Percentiles rank a stretch among this genome's conserved stretches.
Evolutionary conservation across 2,797 vertebrate species (phyloP).

Genomic region (Syngnathus acus): DNA sequence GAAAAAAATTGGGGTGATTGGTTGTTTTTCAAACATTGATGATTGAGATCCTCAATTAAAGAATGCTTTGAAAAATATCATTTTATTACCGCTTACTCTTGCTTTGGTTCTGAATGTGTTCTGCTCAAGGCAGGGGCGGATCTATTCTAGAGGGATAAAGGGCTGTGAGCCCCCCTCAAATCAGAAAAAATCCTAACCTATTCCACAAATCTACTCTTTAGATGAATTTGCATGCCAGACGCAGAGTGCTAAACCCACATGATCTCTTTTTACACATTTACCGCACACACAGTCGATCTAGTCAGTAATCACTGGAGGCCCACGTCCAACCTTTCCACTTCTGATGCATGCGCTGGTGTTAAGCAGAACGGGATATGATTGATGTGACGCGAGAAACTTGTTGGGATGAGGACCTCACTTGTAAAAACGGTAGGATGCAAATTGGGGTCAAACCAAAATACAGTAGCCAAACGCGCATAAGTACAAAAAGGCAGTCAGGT

Average conservation of each 20-base stretch:
- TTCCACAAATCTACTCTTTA: not conserved
- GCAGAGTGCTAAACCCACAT: constrained; percentile 83
- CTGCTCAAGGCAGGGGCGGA: too few species aligned
- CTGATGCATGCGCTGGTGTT: constrained; percentile 17
- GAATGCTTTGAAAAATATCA: too few species aligned
- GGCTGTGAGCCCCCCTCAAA: too few species aligned
- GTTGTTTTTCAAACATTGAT: too few species aligned
- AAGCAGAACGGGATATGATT: constrained; percentile 24
- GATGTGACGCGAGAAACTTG: constrained; percentile 42
- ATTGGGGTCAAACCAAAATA: not conserved
- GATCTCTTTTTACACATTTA: constrained; percentile 87
- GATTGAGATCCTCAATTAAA: too few species aligned
- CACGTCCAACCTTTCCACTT: constrained; percentile 40
- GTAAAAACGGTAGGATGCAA: constrained; percentile 34
- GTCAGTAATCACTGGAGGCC: constrained; percentile 76
- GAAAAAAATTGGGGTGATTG: too few species aligned
- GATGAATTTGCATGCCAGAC: constrained; percentile 79
- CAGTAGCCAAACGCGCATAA: constrained; percentile 3
- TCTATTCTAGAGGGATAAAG: too few species aligned
- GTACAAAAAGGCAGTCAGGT: constrained; percentile 8
- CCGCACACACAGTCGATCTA: constrained; percentile 72
- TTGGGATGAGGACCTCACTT: constrained; percentile 29
- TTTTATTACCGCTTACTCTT: too few species aligned
- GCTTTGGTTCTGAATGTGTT: too few species aligned
- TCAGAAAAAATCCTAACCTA: too few species aligned